Evolutionary conservation across 1,140 invertebrate genomes (phyloP), one percentile per base, ranked within the genome.

Genomic region (Matsumurasca onukii): DNA sequence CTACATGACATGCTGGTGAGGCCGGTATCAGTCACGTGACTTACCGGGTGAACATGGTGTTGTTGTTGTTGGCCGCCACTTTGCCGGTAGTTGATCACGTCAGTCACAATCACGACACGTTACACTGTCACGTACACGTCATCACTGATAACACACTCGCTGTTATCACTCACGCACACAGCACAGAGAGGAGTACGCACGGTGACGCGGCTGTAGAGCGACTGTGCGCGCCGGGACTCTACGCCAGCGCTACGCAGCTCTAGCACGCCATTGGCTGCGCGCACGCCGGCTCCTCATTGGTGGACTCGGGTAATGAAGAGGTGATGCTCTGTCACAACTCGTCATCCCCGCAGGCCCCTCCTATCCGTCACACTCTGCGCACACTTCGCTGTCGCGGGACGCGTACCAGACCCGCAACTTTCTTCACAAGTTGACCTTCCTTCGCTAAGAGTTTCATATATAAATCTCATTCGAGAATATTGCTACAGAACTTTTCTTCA

Each of bases 11-110:
- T n/a, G n/a, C n/a, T n/a, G n/a, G n/a, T n/a, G n/a, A n/a, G n/a
- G n/a, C n/a, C n/a, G n/a, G n/a, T n/a, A n/a, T n/a, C n/a, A n/a
- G n/a, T n/a, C n/a, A n/a, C n/a, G 39, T 30, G 3, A 59, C 66
- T 67, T 52, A 67, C 66, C 66, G 66, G 48, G 66, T 67, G 66
- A 67, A 67, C 66, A 67, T 67, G 27, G 66, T 57, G 34, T 67
- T 49, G 34, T 67, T 67, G 45, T 67, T 67, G 51, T 67, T 67
- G 51, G 49, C 66, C 66, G 66, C 66, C 66, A 67, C 49, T 57
- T 67, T 67, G 66, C 55, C 55, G 55, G 15, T 17, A 39, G 34
- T 39, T 17, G 17, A 17, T 39, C 34, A 39, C 34, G 5, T 9
- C 34, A 39, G 34, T 39, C 34, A 39, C n/a, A n/a, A n/a, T n/a